A percentile compares a stretch with the other conserved stretches of the same genome.
phyloP scores from a whole-genome alignment of 2,797 vertebrate species.

The Hyperoplus immaculatus region DNA sequence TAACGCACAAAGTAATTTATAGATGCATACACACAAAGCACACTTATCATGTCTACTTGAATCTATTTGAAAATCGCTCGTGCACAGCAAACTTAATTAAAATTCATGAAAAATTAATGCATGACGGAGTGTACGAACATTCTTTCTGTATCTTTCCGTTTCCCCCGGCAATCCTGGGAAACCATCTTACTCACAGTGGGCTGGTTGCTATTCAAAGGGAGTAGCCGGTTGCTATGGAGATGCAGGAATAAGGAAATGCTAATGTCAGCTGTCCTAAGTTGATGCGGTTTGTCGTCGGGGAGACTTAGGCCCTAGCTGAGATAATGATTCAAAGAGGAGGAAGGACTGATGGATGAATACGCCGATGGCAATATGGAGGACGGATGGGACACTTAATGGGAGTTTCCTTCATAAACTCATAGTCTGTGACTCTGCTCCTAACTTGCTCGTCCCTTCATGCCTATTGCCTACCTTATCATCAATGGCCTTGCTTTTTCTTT shows the following conservation, averaged over 20 bases:
- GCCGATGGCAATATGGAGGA: constrained; percentile 27
- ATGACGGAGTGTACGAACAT: constrained; percentile 25
- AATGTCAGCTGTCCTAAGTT: constrained; percentile 81
- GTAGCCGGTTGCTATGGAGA: constrained; percentile 81
- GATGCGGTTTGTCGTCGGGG: constrained; percentile 72
- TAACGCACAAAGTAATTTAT: constrained; percentile 7
- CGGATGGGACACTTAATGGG: constrained; percentile 41
- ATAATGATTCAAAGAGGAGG: constrained; percentile 61
- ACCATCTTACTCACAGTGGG: constrained; percentile 63
- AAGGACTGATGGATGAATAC: constrained; percentile 56
- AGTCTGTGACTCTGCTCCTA: constrained; percentile 14
- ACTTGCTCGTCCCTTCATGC: neutral
- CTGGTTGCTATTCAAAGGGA: constrained; percentile 83
- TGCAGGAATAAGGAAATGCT: constrained; percentile 80
- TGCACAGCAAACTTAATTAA: constrained; percentile 14
- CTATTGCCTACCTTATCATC: constrained; percentile 39
- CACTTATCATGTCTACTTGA: constrained; percentile 2
- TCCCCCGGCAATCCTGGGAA: constrained; percentile 62
- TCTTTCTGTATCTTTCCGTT: constrained; percentile 58
- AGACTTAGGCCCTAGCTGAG: constrained; percentile 49
- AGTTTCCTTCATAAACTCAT: constrained; percentile 16
- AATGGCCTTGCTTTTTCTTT: constrained; percentile 35
- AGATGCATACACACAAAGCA: neutral
- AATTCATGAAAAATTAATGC: constrained; percentile 34
- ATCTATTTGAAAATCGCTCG: constrained; percentile 3